Evolutionary conservation across 1,140 invertebrate species (phyloP), one percentile per base, ranked within the genome.

Genomic region (Ptiloglossa arizonensis): DNA sequence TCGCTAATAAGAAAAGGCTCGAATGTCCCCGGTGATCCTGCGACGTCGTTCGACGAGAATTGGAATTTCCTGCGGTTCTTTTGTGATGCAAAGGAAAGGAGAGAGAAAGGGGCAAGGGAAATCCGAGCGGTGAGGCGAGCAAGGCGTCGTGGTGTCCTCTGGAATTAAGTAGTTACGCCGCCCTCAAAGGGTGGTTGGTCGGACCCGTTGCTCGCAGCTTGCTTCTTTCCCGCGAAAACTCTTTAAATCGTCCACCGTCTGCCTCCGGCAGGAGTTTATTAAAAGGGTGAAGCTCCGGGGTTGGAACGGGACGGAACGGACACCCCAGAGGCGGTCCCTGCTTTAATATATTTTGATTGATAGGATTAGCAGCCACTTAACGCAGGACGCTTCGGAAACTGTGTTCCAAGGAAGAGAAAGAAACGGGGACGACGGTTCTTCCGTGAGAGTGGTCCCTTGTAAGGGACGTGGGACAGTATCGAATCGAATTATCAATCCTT

Each of bases 301-400:
- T 60, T 67, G 77, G 67, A 80, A 46, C 38, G 35, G 54, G 46
- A 69, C 46, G 63, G 44, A 54, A 52, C 63, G 59, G 29, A 70
- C 52, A 72, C 32, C 29, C 63, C 27, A 54, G 56, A 71, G 74
- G 82, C 85, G 66, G 69, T 29, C 57, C 82, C 69, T 68, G 72
- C 85, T 91, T 91, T 90, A 91, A 91, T 90, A 91, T 90, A 87
- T 84, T 89, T 91, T 92, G 88, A 91, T 92, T 91, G 88, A 90
- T 91, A 90, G 88, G 87, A 91, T 92, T 92, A 91, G 71, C 60
- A 67, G 72, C 74, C 76, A 54, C 71, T 85, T 71, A 75, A 84
- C 73, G 74, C 68, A 54, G 32, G 11, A 46, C 46, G 32, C 35
- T 35, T 32, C 52, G 44, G 29, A 38, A 60, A 29, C 56, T 60